Evolutionary conservation across 2,797 vertebrate species (phyloP), one percentile per base, ranked within the genome.

Genomic region (Catharus ustulatus): DNA sequence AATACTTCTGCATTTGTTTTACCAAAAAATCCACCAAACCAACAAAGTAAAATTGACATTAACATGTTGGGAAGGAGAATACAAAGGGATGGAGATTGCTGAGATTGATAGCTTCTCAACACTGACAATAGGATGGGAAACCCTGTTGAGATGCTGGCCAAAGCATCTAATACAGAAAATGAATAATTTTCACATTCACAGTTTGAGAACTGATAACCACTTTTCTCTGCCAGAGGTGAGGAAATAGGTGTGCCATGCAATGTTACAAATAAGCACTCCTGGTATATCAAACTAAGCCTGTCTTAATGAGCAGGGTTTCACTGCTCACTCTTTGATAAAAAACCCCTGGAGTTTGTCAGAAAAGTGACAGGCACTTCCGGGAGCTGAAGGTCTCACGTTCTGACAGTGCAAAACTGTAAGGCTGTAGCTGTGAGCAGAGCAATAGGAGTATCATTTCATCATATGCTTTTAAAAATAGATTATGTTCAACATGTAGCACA

Each of bases 201-300:
- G 13, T 59, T 69, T 83, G 61, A 91, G 45, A 83, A 43, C 43
- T 67, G 61, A 63, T 73, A 43, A 43, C 22, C 10, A 32, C 48
- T 79, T 84, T 48, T 51, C 49, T 73, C 23, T 90, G 24, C 57
- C 48, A 73, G 29, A 87, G 59, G 13, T 73, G 49, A 91, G 29
- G 42, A 78, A 71, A 54, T 83, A 57, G 0, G 0, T 34, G 16
- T 52, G 49, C 54, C 14, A 38, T 1, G 0, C 0, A 0, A 67
- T 57, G 19, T 17, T 71, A 43, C 4, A 57, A 38, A 34, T 80
- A 72, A 74, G 40, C 57, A 38, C 32, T 88, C 9, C 23, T 88
- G 54, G 6, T 87, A 42, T 23, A 91, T 85, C 52, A 63, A 34
- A 51, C 34, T 27, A 59, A 67, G 18, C 52, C 34, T 84, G 36